Conservation (phyloP, 2,113 vertebrate genomes). For the Passer montanus region DNA sequence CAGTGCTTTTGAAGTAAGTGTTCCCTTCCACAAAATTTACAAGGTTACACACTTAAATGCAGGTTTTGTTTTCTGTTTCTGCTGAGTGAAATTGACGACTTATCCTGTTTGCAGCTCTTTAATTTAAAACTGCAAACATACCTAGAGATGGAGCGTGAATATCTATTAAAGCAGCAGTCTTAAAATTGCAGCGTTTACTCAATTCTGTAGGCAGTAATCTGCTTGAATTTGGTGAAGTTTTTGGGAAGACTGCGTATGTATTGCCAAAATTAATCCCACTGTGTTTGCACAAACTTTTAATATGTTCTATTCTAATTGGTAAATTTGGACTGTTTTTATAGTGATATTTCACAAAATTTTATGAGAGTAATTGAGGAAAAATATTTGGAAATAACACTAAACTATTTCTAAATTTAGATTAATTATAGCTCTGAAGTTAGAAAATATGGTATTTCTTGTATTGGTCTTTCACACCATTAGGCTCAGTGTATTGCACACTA, state of each 20-base stretch:
- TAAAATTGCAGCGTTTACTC: neutral
- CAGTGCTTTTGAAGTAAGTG: neutral
- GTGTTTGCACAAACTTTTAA: neutral
- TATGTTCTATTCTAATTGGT: neutral
- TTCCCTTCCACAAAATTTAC: neutral
- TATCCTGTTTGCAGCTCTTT: neutral
- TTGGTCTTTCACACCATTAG: neutral
- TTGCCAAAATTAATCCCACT: neutral
- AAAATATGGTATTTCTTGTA: neutral
- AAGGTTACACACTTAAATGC: neutral
- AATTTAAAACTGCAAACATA: neutral
- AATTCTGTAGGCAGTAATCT: neutral
- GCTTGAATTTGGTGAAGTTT: neutral
- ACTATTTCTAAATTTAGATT: neutral
- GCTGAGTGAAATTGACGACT: neutral
- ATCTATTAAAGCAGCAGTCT: neutral
- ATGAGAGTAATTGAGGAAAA: neutral
- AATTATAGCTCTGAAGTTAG: neutral
- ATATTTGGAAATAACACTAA: neutral
- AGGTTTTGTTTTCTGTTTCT: neutral
- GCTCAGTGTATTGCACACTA: neutral
- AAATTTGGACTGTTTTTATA: neutral
- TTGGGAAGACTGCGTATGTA: neutral
- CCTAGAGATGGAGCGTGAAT: neutral
- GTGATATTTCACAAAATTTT: neutral